Evolutionary conservation across 2,113 vertebrate genomes (phyloP).

Genomic region (Orthonyx spaldingii): DNA sequence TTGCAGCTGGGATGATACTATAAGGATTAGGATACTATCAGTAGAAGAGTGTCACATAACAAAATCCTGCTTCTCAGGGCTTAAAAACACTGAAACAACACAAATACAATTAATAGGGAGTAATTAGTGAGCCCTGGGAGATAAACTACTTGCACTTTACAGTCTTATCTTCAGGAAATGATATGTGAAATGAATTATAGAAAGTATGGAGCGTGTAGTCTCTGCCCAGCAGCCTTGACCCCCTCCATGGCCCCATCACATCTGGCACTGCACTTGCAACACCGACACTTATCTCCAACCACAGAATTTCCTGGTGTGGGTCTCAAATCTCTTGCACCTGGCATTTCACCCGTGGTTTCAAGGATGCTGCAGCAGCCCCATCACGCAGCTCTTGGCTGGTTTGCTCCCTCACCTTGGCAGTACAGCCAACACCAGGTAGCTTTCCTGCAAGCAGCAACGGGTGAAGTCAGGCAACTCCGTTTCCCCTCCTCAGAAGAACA

Average conservation of each 20-base stretch:
- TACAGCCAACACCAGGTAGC: neutral
- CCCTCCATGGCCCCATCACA: accelerated
- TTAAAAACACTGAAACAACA: neutral
- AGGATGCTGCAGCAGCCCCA: neutral
- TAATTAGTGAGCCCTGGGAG: neutral
- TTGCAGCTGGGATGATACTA: neutral
- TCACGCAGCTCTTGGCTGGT: neutral
- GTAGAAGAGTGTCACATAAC: neutral
- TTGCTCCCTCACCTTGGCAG: neutral
- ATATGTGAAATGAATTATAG: neutral
- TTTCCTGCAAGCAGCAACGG: neutral
- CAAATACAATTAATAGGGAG: neutral
- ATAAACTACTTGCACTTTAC: neutral
- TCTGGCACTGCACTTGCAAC: accelerated
- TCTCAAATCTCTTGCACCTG: neutral
- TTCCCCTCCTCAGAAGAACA: neutral
- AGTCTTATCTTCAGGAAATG: neutral
- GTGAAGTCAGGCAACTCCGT: neutral
- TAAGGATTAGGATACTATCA: neutral
- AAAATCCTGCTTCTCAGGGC: neutral
- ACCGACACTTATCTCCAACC: neutral
- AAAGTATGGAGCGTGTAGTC: neutral
- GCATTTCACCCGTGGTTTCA: neutral
- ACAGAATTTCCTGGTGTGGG: neutral
- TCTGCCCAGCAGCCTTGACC: neutral